Percentiles rank a stretch among this genome's conserved stretches.
Evolutionary conservation across 2,888 invertebrate genomes (phyloP).

Genomic region (Phengaris arion): DNA sequence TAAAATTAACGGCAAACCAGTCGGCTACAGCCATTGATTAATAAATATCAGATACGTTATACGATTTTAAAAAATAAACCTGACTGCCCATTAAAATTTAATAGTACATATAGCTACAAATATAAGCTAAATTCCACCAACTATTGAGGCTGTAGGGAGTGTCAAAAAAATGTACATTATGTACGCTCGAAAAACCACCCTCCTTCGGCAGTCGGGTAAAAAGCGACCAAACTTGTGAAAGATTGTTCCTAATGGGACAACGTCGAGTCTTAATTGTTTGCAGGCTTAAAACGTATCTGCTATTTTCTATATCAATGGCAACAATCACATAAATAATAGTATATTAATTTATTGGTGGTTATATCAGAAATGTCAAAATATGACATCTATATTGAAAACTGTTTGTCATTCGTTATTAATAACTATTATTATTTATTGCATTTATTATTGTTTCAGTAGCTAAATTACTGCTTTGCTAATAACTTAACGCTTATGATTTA

Average conservation of each 20-base stretch:
- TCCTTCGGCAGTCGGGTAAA: no score
- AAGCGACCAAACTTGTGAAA: no score
- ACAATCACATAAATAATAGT: conserved; percentile 61
- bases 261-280: not conserved
- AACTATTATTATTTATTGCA: conserved; percentile 28
- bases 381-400: conserved; percentile 37
- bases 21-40: conserved; percentile 42
- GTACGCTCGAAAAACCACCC: no score
- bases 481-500: not conserved
- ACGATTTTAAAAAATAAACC: not conserved
- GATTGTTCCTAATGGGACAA: no score
- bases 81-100: no score
- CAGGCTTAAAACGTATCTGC: not conserved
- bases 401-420: conserved; percentile 27
- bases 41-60: not conserved
- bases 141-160: no score
- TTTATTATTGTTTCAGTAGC: conserved; percentile 29
- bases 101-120: no score
- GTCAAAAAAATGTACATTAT: no score
- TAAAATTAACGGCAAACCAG: conserved; percentile 72
- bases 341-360: conserved; percentile 57
- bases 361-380: conserved; percentile 36
- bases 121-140: no score
- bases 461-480: conserved; percentile 6
- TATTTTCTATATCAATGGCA: not conserved